Base-by-base conservation (phyloP, 2,888 invertebrate species). In the Drosophila pseudotalamancana region DNA sequence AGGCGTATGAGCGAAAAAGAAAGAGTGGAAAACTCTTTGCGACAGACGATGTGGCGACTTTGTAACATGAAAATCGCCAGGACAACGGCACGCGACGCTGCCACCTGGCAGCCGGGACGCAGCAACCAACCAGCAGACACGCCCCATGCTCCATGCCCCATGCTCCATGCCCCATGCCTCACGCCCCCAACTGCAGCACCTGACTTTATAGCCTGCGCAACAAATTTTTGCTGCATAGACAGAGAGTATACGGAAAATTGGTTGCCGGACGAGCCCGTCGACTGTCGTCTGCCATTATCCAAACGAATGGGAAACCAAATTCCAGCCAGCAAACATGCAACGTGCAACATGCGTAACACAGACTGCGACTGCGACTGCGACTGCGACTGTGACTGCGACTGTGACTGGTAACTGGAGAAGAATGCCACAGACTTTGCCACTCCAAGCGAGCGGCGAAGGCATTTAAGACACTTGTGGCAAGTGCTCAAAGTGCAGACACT, bases 61-160 rank as follows among this genome's bases (percentile, higher is more conserved):
- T 86, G 80, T 87, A 83, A 67, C 87, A 83, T 72, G 87, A 84
- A 80, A 87, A 80, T 80, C 85, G 77, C 87, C 80, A 87, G 74
- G 80, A 77, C 74, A 80, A 80, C 80, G 67, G 71, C 77, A 73
- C 72, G 72, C 72, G 72, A 65, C 72, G 43, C 35, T 72, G 71
- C 71, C 71, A 75, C 76, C 71, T 75, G 70, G 11, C 40, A 14
- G 23, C 56, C 72, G 65, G 72, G 54, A 35, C 57, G 12, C 42
- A 40, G 19, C 46, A 42, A 9, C 9, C 29, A 9, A 2, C 16
- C 8, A 1, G n/a, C 46, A 18, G 5, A 1, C 25, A 6, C 31
- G 5, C 31, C 5, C 31, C 31, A 12, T 6, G 6, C 12, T 6
- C 32, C 0, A 1, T 27, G 11, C 12, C 18, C 18, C 8, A 6